These are phyloP conservation scores for Portunus trituberculatus DNA, from an alignment of 1,140 invertebrate species.

Conservation along the genomic window DNA sequence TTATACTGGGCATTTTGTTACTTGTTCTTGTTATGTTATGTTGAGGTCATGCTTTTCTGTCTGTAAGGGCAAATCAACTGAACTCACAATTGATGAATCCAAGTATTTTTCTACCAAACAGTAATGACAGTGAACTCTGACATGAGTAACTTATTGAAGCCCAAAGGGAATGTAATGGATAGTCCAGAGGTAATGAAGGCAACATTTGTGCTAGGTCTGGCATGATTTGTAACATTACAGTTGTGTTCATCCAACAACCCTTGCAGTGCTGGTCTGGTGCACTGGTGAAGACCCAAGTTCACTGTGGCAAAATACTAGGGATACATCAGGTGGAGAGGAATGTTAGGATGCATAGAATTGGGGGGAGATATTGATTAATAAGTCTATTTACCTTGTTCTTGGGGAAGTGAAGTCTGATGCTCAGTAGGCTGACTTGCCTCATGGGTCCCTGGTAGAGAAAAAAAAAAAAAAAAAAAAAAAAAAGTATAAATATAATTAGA, in stretches of 20 bases:
- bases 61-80: neutral
- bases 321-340: neutral
- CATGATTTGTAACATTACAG: neutral
- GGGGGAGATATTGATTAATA: neutral
- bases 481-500: neutral
- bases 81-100: neutral
- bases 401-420: slow-evolving; percentile 57
- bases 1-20: neutral
- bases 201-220: neutral
- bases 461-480: neutral
- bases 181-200: neutral
- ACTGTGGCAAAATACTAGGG: slow-evolving; percentile 4
- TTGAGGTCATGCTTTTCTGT: neutral
- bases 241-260: neutral
- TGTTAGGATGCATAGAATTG: neutral
- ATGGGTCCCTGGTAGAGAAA: slow-evolving; percentile 68
- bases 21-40: neutral
- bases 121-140: neutral
- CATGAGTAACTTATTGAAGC: neutral
- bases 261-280: neutral
- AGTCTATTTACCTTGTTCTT: slow-evolving; percentile 69
- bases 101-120: neutral
- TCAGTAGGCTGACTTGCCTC: slow-evolving; percentile 61
- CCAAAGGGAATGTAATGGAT: neutral
- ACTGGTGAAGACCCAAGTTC: neutral